Base-by-base conservation (phyloP, 2,888 invertebrate species). In the Phyllotreta striolata region DNA sequence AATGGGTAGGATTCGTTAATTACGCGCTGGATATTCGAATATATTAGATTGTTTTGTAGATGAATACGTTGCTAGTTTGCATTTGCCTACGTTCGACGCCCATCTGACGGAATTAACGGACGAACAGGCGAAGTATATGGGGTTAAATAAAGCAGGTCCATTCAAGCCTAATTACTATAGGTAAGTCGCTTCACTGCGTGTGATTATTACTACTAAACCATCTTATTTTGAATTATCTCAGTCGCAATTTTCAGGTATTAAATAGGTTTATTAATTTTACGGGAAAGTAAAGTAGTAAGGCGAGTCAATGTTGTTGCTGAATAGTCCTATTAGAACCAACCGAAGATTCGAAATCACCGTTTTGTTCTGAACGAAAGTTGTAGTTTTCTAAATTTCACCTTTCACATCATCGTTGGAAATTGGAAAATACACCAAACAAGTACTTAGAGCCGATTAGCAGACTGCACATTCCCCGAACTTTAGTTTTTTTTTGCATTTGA, bases 141-240 rank as follows among this genome's bases (percentile, higher is more conserved):
- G 98, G 67, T 89, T 98, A 38, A 96, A 95, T 81, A 98, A 98
- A 85, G 95, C 96, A 56, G 98, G 98, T 54, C 98, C 98, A 46
- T 98, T 98, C 84, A 98, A 98, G 84, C 98, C 98, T 69, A 98
- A 97, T 83, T 97, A 98, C 83, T 98, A 98, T 84, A 91, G 98
- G 89, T 98, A 83, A 51, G 9, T 40, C n/a, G 9, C 9, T 52
- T 14, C 47, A 13, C 8, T 24, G 37, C n/a, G 49, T 38, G 14
- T n/a, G 10, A 8, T 34, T 44, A 7, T 9, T 44, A 7, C 14
- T 44, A 12, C 7, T 44, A 7, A 7, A 7, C 12, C 14, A 7
- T 7, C 6, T 14, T 10, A 44, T 44, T 44, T 13, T n/a, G 14
- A 44, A 13, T 44, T 13, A 10, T 10, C 14, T 13, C 14, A 46